Evolutionary conservation across 2,113 vertebrate genomes (phyloP), one percentile per base, ranked within the genome.

Genomic region (Brachyhypopomus gauderio): DNA sequence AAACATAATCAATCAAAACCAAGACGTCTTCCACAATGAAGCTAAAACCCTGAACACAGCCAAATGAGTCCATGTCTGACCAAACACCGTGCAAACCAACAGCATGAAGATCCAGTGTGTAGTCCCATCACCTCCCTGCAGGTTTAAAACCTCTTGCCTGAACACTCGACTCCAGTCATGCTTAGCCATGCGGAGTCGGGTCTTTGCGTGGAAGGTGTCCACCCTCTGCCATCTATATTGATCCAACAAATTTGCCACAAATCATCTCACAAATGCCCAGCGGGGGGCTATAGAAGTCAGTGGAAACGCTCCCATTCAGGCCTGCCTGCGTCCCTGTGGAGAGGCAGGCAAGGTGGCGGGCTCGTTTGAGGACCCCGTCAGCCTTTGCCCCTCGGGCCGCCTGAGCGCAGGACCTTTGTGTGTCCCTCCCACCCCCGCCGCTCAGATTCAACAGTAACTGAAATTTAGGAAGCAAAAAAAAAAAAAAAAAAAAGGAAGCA

Each of bases 211-310:
- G 88, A 90, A 93, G 92, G 91, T 89, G 90, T 89, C 92, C 93
- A 94, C 94, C 91, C 93, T 95, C 91, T 87, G 85, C 75, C 91
- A 90, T 92, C 91, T 92, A 92, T 95, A 94, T 95, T 96, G 96
- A 96, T 96, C 96, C 95, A 97, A 99, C 97, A 97, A 99, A 99
- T 99, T 98, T 97, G 95, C 95, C 96, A 96, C 97, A 99, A 99
- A 98, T 98, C 96, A 96, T 96, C 91, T 93, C 93, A 97, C 95
- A 98, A 98, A 97, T 95, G 96, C 96, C 93, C 95, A 93, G 96
- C 89, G 90, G 95, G 92, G 93, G 96, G 91, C 92, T 94, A 91
- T 94, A 94, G 95, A 95, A 90, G 89, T 89, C 88, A 89, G 92
- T 81, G 92, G 94, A 95, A 94, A 93, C 83, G 90, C 91, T 91